Conservation (phyloP, 1,140 invertebrate species). For the Lordiphosa stackelbergi region DNA sequence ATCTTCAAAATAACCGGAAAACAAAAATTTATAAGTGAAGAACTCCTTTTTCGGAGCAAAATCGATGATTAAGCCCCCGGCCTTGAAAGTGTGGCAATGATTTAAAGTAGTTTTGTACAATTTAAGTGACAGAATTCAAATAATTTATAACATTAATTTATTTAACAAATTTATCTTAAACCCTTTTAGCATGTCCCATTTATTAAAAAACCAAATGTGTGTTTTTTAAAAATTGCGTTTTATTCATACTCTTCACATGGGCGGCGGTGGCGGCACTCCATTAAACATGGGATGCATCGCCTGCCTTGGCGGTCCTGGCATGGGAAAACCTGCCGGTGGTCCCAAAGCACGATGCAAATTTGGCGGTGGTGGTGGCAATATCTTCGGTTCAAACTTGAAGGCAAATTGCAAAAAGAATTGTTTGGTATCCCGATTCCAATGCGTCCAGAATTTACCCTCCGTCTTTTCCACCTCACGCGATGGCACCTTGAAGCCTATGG, state of each 20-base stretch:
- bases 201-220: too few species aligned
- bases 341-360: constrained; percentile 79
- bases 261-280: constrained; percentile 83
- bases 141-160: too few species aligned
- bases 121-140: too few species aligned
- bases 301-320: constrained; percentile 80
- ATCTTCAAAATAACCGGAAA: too few species aligned
- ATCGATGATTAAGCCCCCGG: too few species aligned
- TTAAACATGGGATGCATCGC: constrained; percentile 82
- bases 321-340: constrained; percentile 83
- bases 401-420: constrained; percentile 99
- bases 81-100: too few species aligned
- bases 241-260: constrained; percentile 71
- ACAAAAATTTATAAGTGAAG: too few species aligned
- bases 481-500: constrained; percentile 99
- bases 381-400: constrained; percentile 88
- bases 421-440: constrained; percentile 99
- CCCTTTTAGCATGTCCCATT: neutral
- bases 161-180: too few species aligned
- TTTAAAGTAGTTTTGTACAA: too few species aligned
- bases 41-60: too few species aligned
- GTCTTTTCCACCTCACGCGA: constrained; percentile 99
- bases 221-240: neutral
- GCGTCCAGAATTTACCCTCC: constrained; percentile 98
- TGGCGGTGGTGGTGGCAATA: constrained; percentile 79